These are phyloP conservation scores for Meteorus sp. DNA, from an alignment of 1,140 invertebrate genomes.

Conservation along the genomic window DNA sequence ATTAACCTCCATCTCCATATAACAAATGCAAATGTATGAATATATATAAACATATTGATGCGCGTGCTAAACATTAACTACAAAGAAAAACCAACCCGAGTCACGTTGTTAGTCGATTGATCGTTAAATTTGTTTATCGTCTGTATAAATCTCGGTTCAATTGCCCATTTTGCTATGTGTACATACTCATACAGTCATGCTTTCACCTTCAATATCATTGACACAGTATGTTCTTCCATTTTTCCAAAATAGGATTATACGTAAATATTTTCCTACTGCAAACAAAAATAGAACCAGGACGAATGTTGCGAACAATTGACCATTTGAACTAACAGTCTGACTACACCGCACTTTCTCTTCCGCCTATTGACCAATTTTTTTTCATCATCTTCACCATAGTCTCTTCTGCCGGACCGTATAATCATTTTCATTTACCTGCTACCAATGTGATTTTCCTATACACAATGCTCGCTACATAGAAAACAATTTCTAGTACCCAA, in stretches of 20 bases:
- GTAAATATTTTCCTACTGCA: background rate
- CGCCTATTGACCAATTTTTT: conserved; percentile 7
- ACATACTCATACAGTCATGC: too few relatives aligned
- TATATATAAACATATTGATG: background rate
- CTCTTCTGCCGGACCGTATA: background rate
- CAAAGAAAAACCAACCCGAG: background rate
- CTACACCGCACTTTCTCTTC: conserved; percentile 15
- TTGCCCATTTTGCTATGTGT: background rate
- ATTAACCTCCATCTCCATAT: too few relatives aligned
- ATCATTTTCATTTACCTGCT: background rate
- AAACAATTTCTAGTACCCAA: background rate
- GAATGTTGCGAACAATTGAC: conserved; percentile 12
- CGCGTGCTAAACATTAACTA: background rate
- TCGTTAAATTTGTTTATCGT: background rate
- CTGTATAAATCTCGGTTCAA: background rate
- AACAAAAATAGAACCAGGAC: conserved; percentile 17
- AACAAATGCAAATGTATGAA: too few relatives aligned
- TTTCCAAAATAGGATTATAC: background rate
- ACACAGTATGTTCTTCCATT: background rate
- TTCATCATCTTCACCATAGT: background rate
- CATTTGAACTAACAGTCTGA: background rate
- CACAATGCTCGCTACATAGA: background rate
- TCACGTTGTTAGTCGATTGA: background rate
- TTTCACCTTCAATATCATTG: background rate
- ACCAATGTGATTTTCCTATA: background rate